These are phyloP conservation scores for Alloscopus bannaensis DNA, from an alignment of 2,888 invertebrate species.

Conservation along the genomic window DNA sequence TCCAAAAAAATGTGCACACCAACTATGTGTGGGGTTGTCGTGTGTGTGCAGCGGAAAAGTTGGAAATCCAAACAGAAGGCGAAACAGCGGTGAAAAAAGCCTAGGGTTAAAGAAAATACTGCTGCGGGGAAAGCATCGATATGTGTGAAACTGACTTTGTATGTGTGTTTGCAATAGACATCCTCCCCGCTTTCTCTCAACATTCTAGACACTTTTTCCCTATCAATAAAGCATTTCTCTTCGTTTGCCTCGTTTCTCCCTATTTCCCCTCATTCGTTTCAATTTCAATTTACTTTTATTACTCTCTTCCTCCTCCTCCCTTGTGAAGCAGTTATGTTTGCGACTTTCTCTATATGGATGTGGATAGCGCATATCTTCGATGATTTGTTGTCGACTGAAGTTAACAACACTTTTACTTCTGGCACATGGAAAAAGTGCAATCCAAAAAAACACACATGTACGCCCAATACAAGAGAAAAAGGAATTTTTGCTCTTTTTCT, in stretches of 20 bases:
- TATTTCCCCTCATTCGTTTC: conserved; percentile 31
- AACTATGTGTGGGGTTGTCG: too few species aligned
- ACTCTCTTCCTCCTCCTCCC: conserved; percentile 5
- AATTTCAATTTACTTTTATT: conserved; percentile 51
- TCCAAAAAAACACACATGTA: neutral
- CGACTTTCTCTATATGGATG: neutral
- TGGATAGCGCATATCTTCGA: conserved; percentile 11
- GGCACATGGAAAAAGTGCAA: neutral
- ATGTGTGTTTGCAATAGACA: too few species aligned
- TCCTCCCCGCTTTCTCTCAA: conserved; percentile 3
- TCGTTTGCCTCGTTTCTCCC: conserved; percentile 15
- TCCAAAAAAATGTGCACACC: too few species aligned
- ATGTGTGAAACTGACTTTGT: too few species aligned
- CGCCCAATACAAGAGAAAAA: neutral
- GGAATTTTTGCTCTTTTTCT: neutral
- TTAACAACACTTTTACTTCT: conserved; percentile 49
- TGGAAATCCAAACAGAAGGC: conserved; percentile 7
- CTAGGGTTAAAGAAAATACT: neutral
- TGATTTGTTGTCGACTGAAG: conserved; percentile 45
- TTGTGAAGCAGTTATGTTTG: neutral
- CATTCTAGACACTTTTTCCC: conserved; percentile 26
- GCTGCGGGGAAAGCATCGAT: neutral
- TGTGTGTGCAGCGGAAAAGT: conserved; percentile 8
- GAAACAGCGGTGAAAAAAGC: neutral
- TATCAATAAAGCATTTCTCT: conserved; percentile 49